Evolutionary conservation across 92 coral and sea anemone genomes (phyloP).

Genomic region (Zoanthus sociatus): DNA sequence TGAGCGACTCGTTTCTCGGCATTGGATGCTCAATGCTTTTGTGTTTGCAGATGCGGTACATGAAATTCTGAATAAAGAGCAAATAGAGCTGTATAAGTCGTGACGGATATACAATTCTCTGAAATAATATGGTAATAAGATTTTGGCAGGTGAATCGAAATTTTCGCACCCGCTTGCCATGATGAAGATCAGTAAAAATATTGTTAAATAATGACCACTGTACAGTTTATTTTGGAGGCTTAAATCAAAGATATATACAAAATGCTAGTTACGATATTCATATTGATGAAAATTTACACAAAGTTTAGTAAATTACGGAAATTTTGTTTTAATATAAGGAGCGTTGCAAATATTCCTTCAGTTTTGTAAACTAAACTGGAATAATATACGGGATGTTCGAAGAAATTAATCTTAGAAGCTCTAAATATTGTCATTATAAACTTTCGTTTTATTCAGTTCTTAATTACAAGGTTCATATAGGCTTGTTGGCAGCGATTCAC

Average conservation of each 20-base stretch:
- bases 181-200: conserved; percentile 16
- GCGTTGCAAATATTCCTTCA: not conserved
- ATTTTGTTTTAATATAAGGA: conserved; percentile 40
- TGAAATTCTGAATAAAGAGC: conserved; percentile 37
- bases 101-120: conserved; percentile 25
- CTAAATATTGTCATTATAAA: not conserved
- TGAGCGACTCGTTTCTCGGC: conserved; percentile 29
- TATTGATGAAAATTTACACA: not conserved
- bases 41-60: conserved; percentile 51
- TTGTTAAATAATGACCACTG: not conserved
- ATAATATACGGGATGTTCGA: not conserved
- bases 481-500: conserved; percentile 46
- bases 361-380: not conserved
- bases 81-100: conserved; percentile 49
- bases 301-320: not conserved
- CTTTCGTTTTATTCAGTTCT: conserved; percentile 10
- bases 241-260: not conserved
- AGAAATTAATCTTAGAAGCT: conserved; percentile 5
- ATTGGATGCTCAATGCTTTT: conserved; percentile 27
- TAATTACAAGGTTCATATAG: conserved; percentile 24
- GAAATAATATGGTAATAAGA: conserved; percentile 41
- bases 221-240: not conserved
- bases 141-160: conserved; percentile 38
- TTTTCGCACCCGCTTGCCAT: conserved; percentile 41
- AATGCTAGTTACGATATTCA: not conserved